Evolutionary conservation across 1,140 invertebrate species (phyloP), one percentile per base, ranked within the genome.

Genomic region (Zophobas morio): DNA sequence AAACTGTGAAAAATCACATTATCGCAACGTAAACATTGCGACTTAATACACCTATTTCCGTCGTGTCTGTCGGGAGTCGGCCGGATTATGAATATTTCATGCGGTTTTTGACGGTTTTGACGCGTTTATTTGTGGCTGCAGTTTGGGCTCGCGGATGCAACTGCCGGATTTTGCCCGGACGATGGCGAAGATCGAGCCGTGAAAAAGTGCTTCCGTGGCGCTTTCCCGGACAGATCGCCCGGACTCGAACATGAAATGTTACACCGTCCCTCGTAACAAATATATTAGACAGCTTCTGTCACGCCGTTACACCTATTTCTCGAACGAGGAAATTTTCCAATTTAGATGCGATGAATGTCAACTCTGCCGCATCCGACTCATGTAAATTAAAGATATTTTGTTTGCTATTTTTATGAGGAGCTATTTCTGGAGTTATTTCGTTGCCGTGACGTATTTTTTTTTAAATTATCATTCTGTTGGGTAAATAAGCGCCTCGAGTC

Each of bases 141-240:
- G n/a, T n/a, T n/a, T n/a, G n/a, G n/a, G n/a, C n/a, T n/a, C n/a
- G n/a, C n/a, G n/a, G n/a, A n/a, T n/a, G n/a, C n/a, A n/a, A n/a
- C n/a, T n/a, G n/a, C n/a, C n/a, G n/a, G n/a, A 66, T 36, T n/a
- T n/a, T 6, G 60, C 39, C 36, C 57, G 57, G 46, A 66, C 39
- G 20, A 39, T 66, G 60, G 40, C 60, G 46, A 66, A 66, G 60
- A 66, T 66, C 60, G 60, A 46, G 60, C 60, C 46, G 60, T 66
- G 60, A 66, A 66, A 66, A 66, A 66, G 37, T 66, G 60, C 60
- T 66, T 66, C 46, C 60, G 37, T 66, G 60, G 60, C 60, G 60
- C 39, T 66, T 66, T 66, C 60, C 20, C 60, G 60, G 60, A 66
- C 37, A 66, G 6, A 66, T 37, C 60, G 60, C 60, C 46, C 60